Percentiles rank a stretch among this genome's conserved stretches.
These are phyloP conservation scores for Ursus arctos DNA, from an alignment of 2,113 vertebrate genomes.

Conservation along the genomic window DNA sequence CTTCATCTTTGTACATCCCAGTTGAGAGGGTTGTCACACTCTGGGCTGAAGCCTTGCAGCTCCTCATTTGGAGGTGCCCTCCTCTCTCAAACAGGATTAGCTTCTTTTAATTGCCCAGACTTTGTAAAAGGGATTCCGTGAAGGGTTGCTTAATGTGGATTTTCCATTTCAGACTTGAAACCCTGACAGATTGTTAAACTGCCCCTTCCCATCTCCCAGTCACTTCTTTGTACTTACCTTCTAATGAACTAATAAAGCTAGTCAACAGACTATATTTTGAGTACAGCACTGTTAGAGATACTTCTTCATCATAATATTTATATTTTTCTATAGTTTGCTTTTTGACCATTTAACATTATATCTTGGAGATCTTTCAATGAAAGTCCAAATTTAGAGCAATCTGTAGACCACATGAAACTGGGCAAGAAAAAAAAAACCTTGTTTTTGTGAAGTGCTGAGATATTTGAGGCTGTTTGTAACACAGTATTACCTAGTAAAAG, in stretches of 20 bases:
- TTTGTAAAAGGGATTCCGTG: background rate
- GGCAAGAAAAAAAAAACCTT: background rate
- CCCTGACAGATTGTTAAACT: background rate
- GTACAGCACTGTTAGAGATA: background rate
- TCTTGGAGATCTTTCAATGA: background rate
- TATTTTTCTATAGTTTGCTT: background rate
- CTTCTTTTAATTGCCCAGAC: background rate
- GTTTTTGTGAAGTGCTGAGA: background rate
- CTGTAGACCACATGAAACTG: background rate
- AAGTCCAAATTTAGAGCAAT: background rate
- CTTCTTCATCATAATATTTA: background rate
- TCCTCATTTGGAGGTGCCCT: background rate
- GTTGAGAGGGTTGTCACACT: background rate
- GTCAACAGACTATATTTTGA: background rate
- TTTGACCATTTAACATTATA: background rate
- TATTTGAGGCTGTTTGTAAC: background rate
- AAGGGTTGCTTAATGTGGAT: background rate
- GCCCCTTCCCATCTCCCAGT: background rate
- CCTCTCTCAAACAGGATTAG: background rate
- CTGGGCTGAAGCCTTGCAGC: background rate
- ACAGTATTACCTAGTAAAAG: background rate
- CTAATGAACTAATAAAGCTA: background rate
- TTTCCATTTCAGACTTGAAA: conserved; percentile 35
- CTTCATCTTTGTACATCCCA: background rate
- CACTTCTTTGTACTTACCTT: background rate